Evolutionary conservation across 1,140 invertebrate genomes (phyloP).

Genomic region (Nilaparvata lugens): DNA sequence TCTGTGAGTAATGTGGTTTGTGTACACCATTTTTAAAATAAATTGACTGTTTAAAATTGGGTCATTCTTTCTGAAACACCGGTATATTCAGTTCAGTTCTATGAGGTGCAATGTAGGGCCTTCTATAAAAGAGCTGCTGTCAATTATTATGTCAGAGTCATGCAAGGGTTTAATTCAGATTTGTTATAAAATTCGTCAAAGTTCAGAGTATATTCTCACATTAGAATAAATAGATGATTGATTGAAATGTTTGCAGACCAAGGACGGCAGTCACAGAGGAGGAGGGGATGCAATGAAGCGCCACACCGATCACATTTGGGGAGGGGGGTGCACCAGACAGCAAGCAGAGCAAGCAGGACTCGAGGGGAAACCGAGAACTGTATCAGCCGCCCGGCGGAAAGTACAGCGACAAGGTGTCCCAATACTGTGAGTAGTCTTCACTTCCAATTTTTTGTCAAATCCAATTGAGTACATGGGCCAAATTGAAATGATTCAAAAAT

Average conservation of each 20-base stretch:
- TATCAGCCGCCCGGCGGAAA: constrained; percentile 90
- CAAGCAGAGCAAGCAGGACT: constrained; percentile 37
- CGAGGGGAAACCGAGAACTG: constrained; percentile 49
- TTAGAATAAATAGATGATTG: not conserved
- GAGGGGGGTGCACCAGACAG: constrained; percentile 30
- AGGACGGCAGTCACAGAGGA: constrained; percentile 17
- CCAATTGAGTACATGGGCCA: no score
- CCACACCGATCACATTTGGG: constrained; percentile 77
- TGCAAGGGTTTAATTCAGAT: no score
- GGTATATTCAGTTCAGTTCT: no score
- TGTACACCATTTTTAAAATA: no score
- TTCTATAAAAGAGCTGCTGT: no score
- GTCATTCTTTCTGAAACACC: no score
- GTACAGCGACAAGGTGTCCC: constrained; percentile 55
- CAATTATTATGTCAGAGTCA: no score
- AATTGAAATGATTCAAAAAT: no score
- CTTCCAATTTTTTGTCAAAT: no score
- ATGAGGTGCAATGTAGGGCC: no score
- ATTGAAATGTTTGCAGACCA: constrained; percentile 26
- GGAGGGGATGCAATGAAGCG: constrained; percentile 48
- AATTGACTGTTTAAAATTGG: no score
- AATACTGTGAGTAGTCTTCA: constrained; percentile 13
- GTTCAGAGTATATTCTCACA: not conserved
- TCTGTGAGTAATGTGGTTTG: no score
- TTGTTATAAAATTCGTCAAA: not conserved